Percentiles rank a stretch among this genome's conserved stretches.
Conservation (phyloP, 1,140 invertebrate genomes). For the Penaeus japonicus region DNA sequence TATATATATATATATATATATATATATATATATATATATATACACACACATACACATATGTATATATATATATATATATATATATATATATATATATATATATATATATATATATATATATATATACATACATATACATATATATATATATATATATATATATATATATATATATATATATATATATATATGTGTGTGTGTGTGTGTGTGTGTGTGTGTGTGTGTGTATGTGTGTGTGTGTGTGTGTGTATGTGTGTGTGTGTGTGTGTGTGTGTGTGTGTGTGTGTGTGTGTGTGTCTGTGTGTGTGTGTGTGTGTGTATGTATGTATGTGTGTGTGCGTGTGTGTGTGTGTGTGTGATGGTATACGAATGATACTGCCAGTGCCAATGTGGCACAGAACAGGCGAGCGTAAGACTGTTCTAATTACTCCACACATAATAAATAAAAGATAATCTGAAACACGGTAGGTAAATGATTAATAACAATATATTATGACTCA, state of each 20-base stretch:
- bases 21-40: neutral
- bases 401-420: no score
- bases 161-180: neutral
- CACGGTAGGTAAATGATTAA: neutral
- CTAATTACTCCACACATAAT: no score
- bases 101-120: neutral
- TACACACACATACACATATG: neutral
- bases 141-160: neutral
- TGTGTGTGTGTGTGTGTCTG: neutral
- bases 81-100: neutral
- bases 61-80: neutral
- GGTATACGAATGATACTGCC: neutral
- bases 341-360: no score
- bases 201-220: neutral
- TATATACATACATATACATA: neutral
- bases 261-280: neutral
- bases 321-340: neutral
- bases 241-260: neutral
- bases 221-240: neutral
- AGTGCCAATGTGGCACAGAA: no score
- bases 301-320: neutral
- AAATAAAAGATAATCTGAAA: neutral
- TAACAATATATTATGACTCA: neutral
- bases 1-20: neutral
- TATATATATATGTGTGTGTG: neutral